phyloP scores from a whole-genome alignment of 1,140 invertebrate genomes.

The Leptestheria dahalacensis region DNA sequence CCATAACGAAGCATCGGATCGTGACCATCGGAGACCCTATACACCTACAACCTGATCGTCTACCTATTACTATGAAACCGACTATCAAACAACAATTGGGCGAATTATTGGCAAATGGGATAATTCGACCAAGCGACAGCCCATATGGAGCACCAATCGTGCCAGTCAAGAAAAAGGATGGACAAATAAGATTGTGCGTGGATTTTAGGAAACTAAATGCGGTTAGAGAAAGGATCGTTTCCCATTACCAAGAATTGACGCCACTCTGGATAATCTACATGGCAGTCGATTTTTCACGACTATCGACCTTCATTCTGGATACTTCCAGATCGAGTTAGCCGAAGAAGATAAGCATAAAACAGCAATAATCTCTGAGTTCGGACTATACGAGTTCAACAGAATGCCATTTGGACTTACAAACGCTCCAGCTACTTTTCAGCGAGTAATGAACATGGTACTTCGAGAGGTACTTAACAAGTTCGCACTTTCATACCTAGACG shows the following conservation, averaged over 20 bases:
- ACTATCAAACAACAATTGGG: slow-evolving; percentile 17
- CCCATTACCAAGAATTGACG: slow-evolving; percentile 32
- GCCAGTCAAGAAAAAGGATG: neutral
- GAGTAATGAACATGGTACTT: slow-evolving; percentile 26
- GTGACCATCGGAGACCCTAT: neutral
- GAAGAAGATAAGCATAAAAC: slow-evolving; percentile 28
- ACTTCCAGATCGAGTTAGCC: slow-evolving; percentile 30
- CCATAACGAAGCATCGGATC: neutral
- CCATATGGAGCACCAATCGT: neutral
- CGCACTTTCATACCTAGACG: slow-evolving; percentile 29
- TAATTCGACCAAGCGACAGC: neutral
- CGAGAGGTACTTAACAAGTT: slow-evolving; percentile 17
- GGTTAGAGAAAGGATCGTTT: slow-evolving; percentile 27
- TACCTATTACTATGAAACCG: neutral
- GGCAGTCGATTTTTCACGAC: slow-evolving; percentile 26
- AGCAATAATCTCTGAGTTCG: slow-evolving; percentile 26
- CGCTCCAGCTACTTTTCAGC: slow-evolving; percentile 29
- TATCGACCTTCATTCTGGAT: slow-evolving; percentile 30
- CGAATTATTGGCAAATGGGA: slow-evolving; percentile 13
- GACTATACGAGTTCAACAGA: slow-evolving; percentile 28
- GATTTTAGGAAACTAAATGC: slow-evolving; percentile 29
- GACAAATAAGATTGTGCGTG: slow-evolving; percentile 26
- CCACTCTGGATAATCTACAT: slow-evolving; percentile 27
- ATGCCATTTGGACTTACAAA: slow-evolving; percentile 33
- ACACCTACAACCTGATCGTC: neutral